Evolutionary conservation across 2,113 vertebrate genomes (phyloP), one percentile per base, ranked within the genome.

Genomic region (rat (Rattus norvegicus)): DNA sequence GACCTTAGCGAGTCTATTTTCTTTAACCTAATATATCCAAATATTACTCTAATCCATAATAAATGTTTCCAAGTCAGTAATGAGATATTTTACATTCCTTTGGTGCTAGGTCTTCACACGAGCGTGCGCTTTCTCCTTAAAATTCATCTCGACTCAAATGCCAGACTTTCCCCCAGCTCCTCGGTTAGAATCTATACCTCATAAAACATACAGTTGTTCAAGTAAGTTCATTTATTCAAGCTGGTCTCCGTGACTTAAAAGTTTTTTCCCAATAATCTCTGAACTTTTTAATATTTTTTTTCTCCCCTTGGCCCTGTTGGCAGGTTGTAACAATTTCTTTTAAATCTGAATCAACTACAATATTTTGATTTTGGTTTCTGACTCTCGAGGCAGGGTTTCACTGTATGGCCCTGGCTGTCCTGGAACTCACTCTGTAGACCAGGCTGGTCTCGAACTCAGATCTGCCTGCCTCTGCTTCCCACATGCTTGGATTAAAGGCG

Each of bases 131-230:
- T 91, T 91, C 70, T 24, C 56, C 14, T 65, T 43, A 85, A 0
- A 70, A 36, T 28, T 81, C 16, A n/a, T 90, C 43, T 56, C 56
- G 2, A 56, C 43, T 93, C 87, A 90, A 84, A 69, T 26, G 75
- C 83, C 76, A 92, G 61, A 47, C 76, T 92, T 72, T 43, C 43
- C 47, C 67, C 89, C 73, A 65, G 83, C 75, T 93, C 52, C 26
- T 13, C 47, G 63, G 70, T 69, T 47, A 56, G 49, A 90, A 92
- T 69, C 83, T 90, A 94, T 70, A 59, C 17, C 90, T 96, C 84
- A 91, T 93, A 97, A 94, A 95, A 93, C 52, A 52, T 36, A 84
- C 7, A 85, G 39, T 47, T 91, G 9, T 47, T 65, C 88, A 93
- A 76, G 91, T 59, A 90, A 61, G 91, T 54, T 90, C 70, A 80